These are phyloP conservation scores for Gari tellinella DNA, from an alignment of 2,888 invertebrate species.

Conservation along the genomic window DNA sequence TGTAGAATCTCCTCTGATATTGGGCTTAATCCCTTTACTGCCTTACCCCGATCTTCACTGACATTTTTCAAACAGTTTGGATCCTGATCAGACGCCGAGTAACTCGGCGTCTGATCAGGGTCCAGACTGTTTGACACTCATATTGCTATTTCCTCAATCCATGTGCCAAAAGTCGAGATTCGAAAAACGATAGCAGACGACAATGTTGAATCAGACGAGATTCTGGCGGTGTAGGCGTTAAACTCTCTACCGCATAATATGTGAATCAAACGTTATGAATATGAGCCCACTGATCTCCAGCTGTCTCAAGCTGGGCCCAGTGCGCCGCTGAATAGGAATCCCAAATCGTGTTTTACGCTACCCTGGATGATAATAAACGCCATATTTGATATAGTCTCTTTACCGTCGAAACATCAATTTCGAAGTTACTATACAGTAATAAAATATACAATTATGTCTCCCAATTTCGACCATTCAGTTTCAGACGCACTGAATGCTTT, in stretches of 20 bases:
- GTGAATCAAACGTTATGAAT: slow-evolving; percentile 26
- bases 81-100: too few species aligned
- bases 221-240: too few species aligned
- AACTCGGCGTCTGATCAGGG: too few species aligned
- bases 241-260: slow-evolving; percentile 50
- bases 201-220: too few species aligned
- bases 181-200: too few species aligned
- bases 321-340: slow-evolving; percentile 17
- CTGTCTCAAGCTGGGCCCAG: slow-evolving; percentile 22
- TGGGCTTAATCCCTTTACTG: slow-evolving; percentile 43
- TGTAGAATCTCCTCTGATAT: slow-evolving; percentile 36
- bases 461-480: neutral
- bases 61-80: too few species aligned
- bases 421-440: slow-evolving; percentile 35
- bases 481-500: neutral
- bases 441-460: slow-evolving; percentile 13
- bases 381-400: slow-evolving; percentile 28
- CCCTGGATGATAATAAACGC: slow-evolving; percentile 27
- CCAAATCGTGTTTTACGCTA: slow-evolving; percentile 54
- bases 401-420: slow-evolving; percentile 31
- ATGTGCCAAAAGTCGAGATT: too few species aligned
- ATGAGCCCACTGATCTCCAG: slow-evolving; percentile 17
- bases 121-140: too few species aligned
- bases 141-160: too few species aligned
- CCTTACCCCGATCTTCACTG: too few species aligned